Evolutionary conservation across 2,888 invertebrate genomes (phyloP).

Genomic region (Tricholauxania praeusta): DNA sequence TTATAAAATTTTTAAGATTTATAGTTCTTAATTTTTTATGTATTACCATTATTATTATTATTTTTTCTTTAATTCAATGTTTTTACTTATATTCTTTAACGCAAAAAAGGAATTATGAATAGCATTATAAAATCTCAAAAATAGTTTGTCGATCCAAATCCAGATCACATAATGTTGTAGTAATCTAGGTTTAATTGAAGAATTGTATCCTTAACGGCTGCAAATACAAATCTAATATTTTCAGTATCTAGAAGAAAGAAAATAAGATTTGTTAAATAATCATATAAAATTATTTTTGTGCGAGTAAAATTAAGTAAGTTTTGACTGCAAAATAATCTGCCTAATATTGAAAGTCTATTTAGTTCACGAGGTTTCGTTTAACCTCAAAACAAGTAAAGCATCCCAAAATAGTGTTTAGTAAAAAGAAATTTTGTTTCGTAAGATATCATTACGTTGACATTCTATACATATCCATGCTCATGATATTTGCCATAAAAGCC

Average conservation of each 20-base stretch:
- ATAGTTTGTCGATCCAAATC: slow-evolving; percentile 66
- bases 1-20: slow-evolving; percentile 50
- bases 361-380: too few species aligned
- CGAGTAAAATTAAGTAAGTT: neutral
- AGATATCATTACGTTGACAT: too few species aligned
- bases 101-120: slow-evolving; percentile 67
- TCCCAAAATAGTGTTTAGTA: too few species aligned
- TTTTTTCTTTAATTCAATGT: slow-evolving; percentile 52
- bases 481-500: too few species aligned
- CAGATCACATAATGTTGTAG: slow-evolving; percentile 96
- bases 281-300: neutral
- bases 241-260: slow-evolving; percentile 89
- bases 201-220: slow-evolving; percentile 99
- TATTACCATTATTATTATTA: slow-evolving; percentile 27
- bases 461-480: too few species aligned
- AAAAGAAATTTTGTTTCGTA: too few species aligned
- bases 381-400: too few species aligned
- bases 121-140: slow-evolving; percentile 68
- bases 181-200: slow-evolving; percentile 99
- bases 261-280: slow-evolving; percentile 33
- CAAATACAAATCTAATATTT: slow-evolving; percentile 99
- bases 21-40: slow-evolving; percentile 31
- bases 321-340: neutral
- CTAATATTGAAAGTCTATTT: too few species aligned
- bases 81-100: slow-evolving; percentile 54